Base-by-base conservation (phyloP, 1,140 invertebrate species). In the Lucilia sericata region DNA sequence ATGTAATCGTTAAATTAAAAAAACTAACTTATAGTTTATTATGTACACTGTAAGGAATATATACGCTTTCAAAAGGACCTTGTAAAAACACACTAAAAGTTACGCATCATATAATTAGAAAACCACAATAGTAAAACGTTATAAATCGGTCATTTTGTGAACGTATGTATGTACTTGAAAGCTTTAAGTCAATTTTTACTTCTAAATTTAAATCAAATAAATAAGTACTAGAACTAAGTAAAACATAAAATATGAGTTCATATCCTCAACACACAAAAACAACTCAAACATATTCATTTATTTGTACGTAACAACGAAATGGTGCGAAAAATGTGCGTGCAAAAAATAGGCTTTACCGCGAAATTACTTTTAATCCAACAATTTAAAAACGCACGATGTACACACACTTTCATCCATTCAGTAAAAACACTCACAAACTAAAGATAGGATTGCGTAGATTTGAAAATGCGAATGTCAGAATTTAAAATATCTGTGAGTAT, bases 261-360 rank as follows among this genome's bases (percentile, higher is more conserved):
- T 55, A 55, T 55, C 51, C 51, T 55, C 7, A 70, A 17, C 65
- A 21, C 65, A 25, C 19, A 17, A n/a, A 12, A 55, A 5, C 51
- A 42, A 55, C 51, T 17, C 51, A 49, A 12, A 49, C 49, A 55
- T 55, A 55, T 55, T 55, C 17, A 55, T 55, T 13, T 55, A 55
- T 55, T 13, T 14, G 51, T 55, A n/a, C 17, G 51, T 55, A 55
- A 17, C 5, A 49, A 49, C 51, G 13, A 51, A 21, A 80, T 51
- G 76, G 82, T 65, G 82, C 55, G 82, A 83, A 75, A 70, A 81
- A 81, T 49, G 76, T 84, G 88, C 88, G 88, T 89, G 88, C 88
- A 87, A 89, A 89, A 89, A 88, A 89, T 89, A 88, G 88, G 88
- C 88, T 88, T 87, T 89, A 86, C 88, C 88, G 82, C 85, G 87